phyloP scores from a whole-genome alignment of 1,140 invertebrate species.

The Drosophila equinoxialis region DNA sequence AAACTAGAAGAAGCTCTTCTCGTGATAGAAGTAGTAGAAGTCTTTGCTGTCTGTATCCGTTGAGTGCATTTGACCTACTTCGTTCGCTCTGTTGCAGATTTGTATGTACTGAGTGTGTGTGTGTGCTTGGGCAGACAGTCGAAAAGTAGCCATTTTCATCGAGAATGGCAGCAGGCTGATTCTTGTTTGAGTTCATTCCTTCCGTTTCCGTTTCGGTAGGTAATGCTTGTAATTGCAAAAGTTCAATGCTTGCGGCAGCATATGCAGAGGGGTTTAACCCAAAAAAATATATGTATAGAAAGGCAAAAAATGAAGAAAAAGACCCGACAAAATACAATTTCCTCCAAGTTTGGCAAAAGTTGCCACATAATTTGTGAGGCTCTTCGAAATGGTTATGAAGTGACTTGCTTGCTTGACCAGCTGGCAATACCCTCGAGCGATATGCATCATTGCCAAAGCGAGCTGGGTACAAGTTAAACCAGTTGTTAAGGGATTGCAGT shows the following conservation, averaged over 20 bases:
- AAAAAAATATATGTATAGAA: background rate
- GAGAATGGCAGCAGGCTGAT: slow-evolving; percentile 20
- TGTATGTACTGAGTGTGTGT: slow-evolving; percentile 24
- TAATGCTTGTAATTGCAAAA: slow-evolving; percentile 73
- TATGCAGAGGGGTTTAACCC: slow-evolving; percentile 28
- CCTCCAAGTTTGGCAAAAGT: slow-evolving; percentile 35
- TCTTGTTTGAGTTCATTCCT: slow-evolving; percentile 45
- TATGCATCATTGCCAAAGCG: slow-evolving; percentile 47
- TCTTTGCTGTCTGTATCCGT: slow-evolving; percentile 58
- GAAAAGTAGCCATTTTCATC: slow-evolving; percentile 60
- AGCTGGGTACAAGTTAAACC: slow-evolving; percentile 28
- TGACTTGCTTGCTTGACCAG: slow-evolving; percentile 44
- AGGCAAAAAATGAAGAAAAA: slow-evolving; percentile 11
- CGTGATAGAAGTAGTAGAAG: slow-evolving; percentile 20
- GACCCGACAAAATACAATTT: background rate
- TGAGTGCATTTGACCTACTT: slow-evolving; percentile 70
- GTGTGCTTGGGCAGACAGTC: slow-evolving; percentile 14
- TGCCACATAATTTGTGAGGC: slow-evolving; percentile 44
- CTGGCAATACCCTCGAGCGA: slow-evolving; percentile 21
- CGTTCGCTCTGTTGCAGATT: slow-evolving; percentile 58
- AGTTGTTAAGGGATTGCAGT: slow-evolving; percentile 22
- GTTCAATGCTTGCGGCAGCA: slow-evolving; percentile 63
- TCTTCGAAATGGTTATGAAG: slow-evolving; percentile 38
- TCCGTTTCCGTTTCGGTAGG: slow-evolving; percentile 57
- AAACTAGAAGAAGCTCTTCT: slow-evolving; percentile 2